A percentile compares a stretch with the other conserved stretches of the same genome.
phyloP scores from a whole-genome alignment of 1,140 invertebrate genomes.

The Metopolophium dirhodum region DNA sequence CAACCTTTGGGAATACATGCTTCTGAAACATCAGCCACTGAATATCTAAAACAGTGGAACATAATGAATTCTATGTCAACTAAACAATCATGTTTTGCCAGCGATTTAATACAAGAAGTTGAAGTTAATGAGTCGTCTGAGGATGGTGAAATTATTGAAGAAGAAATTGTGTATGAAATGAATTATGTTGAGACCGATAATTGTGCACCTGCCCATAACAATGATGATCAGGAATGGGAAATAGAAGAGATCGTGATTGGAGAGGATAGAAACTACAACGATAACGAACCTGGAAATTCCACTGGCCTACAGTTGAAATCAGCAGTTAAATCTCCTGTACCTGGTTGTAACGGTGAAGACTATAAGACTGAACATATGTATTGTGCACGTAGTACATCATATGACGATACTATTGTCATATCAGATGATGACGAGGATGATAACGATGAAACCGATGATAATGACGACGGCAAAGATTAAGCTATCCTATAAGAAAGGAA shows the following conservation, averaged over 20 bases:
- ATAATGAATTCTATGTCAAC: not conserved
- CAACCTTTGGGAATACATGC: not conserved
- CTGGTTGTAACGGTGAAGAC: not conserved
- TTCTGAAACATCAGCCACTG: not conserved
- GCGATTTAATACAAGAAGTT: conserved; percentile 43
- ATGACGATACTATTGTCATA: conserved; percentile 5
- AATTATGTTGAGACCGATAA: not conserved
- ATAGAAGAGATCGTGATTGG: conserved; percentile 31
- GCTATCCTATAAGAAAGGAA: not conserved
- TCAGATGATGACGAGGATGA: conserved; percentile 14
- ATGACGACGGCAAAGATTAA: not conserved
- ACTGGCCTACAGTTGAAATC: not conserved
- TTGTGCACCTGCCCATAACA: not conserved
- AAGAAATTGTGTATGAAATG: conserved; percentile 31
- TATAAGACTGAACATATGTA: conserved; percentile 52
- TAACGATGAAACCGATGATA: not conserved
- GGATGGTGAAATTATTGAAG: not conserved
- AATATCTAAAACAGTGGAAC: not conserved
- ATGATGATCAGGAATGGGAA: conserved; percentile 1
- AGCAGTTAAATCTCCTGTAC: not conserved
- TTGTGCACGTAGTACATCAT: conserved; percentile 11
- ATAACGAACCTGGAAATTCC: not conserved
- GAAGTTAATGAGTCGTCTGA: not conserved
- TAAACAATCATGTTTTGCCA: conserved; percentile 30
- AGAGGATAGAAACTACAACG: not conserved